These are phyloP conservation scores for Lasiurus cinereus DNA, from an alignment of 2,113 vertebrate species.

Conservation along the genomic window DNA sequence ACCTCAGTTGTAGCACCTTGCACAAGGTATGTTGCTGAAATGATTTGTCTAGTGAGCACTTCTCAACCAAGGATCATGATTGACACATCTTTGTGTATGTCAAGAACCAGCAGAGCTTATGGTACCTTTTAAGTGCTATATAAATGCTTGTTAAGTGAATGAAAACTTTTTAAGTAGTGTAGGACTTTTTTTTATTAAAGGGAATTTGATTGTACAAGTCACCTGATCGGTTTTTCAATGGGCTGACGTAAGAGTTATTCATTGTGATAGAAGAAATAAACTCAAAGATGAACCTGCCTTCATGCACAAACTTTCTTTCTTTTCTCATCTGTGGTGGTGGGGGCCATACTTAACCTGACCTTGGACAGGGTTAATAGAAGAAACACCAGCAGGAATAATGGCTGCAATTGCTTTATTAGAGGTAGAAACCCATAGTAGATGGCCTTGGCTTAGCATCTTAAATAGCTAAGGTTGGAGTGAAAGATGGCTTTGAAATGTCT, in stretches of 20 bases:
- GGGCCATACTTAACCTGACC: neutral
- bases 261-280: neutral
- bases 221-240: neutral
- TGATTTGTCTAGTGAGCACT: neutral
- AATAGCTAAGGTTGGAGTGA: neutral
- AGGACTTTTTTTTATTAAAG: neutral
- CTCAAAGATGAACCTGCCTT: neutral
- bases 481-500: neutral
- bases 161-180: neutral
- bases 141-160: slow-evolving; percentile 21
- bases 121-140: neutral
- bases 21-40: neutral
- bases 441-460: neutral
- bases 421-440: neutral
- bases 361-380: neutral
- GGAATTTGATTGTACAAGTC: neutral
- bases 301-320: neutral
- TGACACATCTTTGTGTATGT: neutral
- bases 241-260: neutral
- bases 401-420: neutral
- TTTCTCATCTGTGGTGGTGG: neutral
- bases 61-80: neutral
- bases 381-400: neutral
- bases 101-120: neutral
- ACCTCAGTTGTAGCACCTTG: neutral